A percentile compares a stretch with the other conserved stretches of the same genome.
Evolutionary conservation across 1,140 invertebrate genomes (phyloP).

Genomic region (Episyrphus balteatus): DNA sequence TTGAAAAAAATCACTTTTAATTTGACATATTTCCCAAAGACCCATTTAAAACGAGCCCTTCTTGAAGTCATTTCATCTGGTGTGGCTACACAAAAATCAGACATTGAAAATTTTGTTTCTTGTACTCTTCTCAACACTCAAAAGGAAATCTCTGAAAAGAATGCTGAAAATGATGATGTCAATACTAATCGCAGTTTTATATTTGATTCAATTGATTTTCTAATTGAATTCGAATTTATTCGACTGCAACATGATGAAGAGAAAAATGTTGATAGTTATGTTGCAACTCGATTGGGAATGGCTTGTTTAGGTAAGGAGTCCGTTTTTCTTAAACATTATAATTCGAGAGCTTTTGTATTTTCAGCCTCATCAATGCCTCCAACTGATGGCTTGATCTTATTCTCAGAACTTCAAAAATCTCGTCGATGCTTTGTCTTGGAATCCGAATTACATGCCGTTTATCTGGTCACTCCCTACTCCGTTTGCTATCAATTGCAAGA

Average conservation of each 20-base stretch:
- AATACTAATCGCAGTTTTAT: slow-evolving; percentile 9
- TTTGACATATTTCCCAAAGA: slow-evolving; percentile 12
- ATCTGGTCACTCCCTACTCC: slow-evolving; percentile 82
- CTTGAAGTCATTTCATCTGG: slow-evolving; percentile 82
- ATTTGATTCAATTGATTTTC: slow-evolving; percentile 36
- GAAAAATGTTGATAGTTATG: slow-evolving; percentile 44
- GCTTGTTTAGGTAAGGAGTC: slow-evolving; percentile 56
- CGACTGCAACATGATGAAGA: slow-evolving; percentile 40
- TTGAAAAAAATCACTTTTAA: neutral
- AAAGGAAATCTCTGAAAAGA: slow-evolving; percentile 11
- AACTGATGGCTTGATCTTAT: slow-evolving; percentile 76
- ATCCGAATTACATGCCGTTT: slow-evolving; percentile 90
- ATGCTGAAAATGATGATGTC: slow-evolving; percentile 17
- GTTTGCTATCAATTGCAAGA: slow-evolving; percentile 62
- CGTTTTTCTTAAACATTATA: neutral
- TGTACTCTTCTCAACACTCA: slow-evolving; percentile 57
- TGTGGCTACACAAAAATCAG: slow-evolving; percentile 56
- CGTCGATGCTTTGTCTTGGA: slow-evolving; percentile 84
- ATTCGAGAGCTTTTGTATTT: neutral
- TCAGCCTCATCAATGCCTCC: slow-evolving; percentile 79
- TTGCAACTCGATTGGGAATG: slow-evolving; percentile 76
- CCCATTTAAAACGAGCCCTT: slow-evolving; percentile 49
- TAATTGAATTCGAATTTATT: slow-evolving; percentile 48
- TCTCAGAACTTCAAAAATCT: slow-evolving; percentile 84
- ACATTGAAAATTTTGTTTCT: slow-evolving; percentile 66